Evolutionary conservation across 1,140 invertebrate species (phyloP).

Genomic region (Cardiocondyla obscurior): DNA sequence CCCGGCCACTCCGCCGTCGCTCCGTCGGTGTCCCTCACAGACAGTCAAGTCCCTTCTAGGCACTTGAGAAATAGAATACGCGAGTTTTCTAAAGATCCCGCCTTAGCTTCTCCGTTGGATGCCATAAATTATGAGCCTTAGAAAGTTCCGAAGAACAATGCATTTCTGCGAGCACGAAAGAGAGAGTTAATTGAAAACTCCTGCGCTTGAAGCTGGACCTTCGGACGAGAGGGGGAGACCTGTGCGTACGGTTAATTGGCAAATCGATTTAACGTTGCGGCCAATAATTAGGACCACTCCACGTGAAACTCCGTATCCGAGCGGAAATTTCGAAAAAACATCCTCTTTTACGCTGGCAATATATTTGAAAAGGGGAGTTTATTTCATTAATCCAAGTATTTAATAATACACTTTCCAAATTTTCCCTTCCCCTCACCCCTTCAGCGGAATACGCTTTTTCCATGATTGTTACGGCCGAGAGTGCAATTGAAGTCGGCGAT

Average conservation of each 20-base stretch:
- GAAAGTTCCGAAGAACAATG: constrained; percentile 44
- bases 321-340: background rate
- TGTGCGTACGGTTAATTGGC: constrained; percentile 21
- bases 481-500: background rate
- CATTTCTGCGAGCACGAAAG: background rate
- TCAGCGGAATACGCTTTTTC: background rate
- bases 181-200: constrained; percentile 63
- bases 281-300: background rate
- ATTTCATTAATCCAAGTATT: background rate
- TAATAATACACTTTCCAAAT: background rate
- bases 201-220: background rate
- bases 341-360: background rate
- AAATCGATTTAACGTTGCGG: constrained; percentile 24
- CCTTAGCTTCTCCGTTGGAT: constrained; percentile 2
- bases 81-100: constrained; percentile 50
- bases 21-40: constrained; percentile 28
- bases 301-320: background rate
- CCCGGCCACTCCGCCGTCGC: background rate
- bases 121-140: constrained; percentile 53
- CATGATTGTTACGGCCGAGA: background rate
- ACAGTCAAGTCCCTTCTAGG: constrained; percentile 40
- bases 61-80: constrained; percentile 31
- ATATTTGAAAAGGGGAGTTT: background rate
- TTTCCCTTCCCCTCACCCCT: background rate
- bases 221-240: background rate